Base-by-base conservation (phyloP, 2,113 vertebrate genomes). In the Plestiodon gilberti region DNA sequence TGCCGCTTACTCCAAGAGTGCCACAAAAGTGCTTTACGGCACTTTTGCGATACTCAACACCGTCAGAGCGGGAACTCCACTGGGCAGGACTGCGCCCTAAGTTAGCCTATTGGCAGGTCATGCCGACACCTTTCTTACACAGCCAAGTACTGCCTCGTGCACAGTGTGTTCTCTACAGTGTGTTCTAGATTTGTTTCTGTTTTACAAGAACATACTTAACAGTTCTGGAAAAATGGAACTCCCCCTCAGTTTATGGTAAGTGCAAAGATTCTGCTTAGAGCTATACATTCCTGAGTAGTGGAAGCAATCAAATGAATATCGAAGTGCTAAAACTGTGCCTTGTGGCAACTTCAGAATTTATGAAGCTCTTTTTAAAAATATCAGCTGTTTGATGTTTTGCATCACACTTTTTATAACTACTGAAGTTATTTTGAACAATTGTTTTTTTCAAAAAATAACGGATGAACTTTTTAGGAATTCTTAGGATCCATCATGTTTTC, bases 161-260 rank as follows among this genome's bases (percentile, higher is more conserved):
- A 91, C 87, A 81, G 87, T 87, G 67, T 65, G n/a, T 87, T 89
- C 70, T 86, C n/a, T n/a, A 91, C 87, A 81, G 87, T 87, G 67
- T 65, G n/a, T 87, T 89, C 70, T 86, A 86, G 59, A 80, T 89
- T 88, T 88, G 38, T 92, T 90, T 93, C 93, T 74, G 40, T 17
- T 74, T 74, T 23, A 73, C 71, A 74, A 43, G 38, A 75, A 48
- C 25, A 75, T 28, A 48, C 22, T 75, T 74, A 52, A 85, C 88
- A 89, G 89, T 0, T 0, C 82, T 90, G 78, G 67, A 89, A 74
- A 8, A 83, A 89, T 52, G 78, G 69, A 73, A 67, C 75, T 43
- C 73, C 52, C 23, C 64, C 48, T 75, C 73, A 90, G 70, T 38
- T 75, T 88, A 70, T 40, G 81, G 52, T 25, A 84, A 14, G 33